These are phyloP conservation scores for Microcebus jonahi DNA, from an alignment of 2,113 vertebrate genomes.

Conservation along the genomic window DNA sequence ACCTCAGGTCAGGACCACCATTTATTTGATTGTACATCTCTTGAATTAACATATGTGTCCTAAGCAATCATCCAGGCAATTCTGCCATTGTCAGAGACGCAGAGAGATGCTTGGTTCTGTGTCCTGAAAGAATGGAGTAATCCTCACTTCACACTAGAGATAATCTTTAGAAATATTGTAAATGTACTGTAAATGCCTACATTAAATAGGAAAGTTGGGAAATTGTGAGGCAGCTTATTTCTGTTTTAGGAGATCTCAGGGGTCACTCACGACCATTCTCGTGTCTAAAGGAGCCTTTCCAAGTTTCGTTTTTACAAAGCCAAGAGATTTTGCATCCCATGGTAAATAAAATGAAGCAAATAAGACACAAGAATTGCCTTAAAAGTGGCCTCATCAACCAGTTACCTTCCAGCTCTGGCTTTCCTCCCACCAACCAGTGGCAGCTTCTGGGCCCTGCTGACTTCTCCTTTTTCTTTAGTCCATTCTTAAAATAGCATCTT, in stretches of 20 bases:
- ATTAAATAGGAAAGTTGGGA: background rate
- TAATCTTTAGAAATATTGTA: background rate
- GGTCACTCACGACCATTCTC: background rate
- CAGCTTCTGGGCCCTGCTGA: background rate
- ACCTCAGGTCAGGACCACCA: background rate
- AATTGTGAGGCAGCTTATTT: background rate
- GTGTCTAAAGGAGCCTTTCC: background rate
- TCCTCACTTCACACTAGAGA: background rate
- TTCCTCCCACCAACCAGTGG: background rate
- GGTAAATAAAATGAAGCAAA: background rate
- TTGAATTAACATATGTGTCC: background rate
- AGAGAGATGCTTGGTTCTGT: background rate
- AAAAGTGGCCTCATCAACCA: background rate
- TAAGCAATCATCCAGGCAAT: background rate
- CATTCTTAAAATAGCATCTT: background rate
- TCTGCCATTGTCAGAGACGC: background rate
- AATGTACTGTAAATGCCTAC: background rate
- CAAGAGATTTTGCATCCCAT: background rate
- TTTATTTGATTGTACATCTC: background rate
- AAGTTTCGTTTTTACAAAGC: conserved; percentile 14
- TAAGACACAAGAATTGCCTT: background rate
- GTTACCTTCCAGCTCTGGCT: background rate
- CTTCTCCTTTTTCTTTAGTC: background rate
- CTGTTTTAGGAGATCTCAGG: background rate
- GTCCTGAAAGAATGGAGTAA: background rate